Conservation (phyloP, 1,140 invertebrate species). For the Cylas formicarius region DNA sequence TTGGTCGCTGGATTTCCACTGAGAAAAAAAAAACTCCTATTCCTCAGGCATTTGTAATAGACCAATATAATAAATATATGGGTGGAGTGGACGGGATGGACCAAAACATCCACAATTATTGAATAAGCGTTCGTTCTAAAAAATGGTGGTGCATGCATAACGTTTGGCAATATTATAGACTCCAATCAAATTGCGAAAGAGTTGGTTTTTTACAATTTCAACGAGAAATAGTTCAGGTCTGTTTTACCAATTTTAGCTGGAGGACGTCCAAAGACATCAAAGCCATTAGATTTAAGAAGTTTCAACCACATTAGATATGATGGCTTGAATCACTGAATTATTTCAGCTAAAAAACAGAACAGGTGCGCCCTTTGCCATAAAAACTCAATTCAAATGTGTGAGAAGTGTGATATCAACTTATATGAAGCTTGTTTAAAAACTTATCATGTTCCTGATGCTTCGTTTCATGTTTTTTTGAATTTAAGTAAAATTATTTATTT, state of each 20-base stretch:
- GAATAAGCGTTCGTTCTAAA: slow-evolving; percentile 25
- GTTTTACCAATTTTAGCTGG: slow-evolving; percentile 11
- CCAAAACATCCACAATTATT: slow-evolving; percentile 26
- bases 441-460: slow-evolving; percentile 4
- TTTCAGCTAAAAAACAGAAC: slow-evolving; percentile 13
- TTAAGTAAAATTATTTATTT: too few species aligned
- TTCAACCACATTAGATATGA: slow-evolving; percentile 8
- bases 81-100: slow-evolving; percentile 34
- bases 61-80: slow-evolving; percentile 37
- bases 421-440: slow-evolving; percentile 6
- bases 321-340: slow-evolving; percentile 10
- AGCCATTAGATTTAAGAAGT: slow-evolving; percentile 3
- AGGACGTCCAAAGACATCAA: slow-evolving; percentile 7
- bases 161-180: slow-evolving; percentile 11
- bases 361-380: slow-evolving; percentile 13
- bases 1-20: slow-evolving; percentile 30
- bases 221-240: slow-evolving; percentile 8
- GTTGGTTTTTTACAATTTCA: slow-evolving; percentile 10
- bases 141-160: slow-evolving; percentile 26
- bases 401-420: slow-evolving; percentile 4
- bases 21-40: slow-evolving; percentile 28
- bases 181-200: slow-evolving; percentile 2
- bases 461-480: slow-evolving; percentile 4
- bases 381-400: slow-evolving; percentile 8
- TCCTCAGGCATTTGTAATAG: slow-evolving; percentile 25